A percentile compares a stretch with the other conserved stretches of the same genome.
These are phyloP conservation scores for Leptonema lineaticorne DNA, from an alignment of 1,140 invertebrate species.

Conservation along the genomic window DNA sequence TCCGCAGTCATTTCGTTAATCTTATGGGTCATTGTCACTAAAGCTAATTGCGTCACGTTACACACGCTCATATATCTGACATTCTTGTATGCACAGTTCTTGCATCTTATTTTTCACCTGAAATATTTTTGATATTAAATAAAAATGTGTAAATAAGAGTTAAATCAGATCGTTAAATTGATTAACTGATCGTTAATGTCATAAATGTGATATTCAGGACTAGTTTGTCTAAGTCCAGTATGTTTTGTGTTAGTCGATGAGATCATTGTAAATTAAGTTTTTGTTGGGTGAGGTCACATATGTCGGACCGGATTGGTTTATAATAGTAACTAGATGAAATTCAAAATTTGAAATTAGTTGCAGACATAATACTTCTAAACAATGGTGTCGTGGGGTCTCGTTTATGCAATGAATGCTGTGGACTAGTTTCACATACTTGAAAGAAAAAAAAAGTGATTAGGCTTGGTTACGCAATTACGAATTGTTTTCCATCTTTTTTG, in stretches of 20 bases:
- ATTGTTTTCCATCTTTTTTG: background rate
- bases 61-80: background rate
- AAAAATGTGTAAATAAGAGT: background rate
- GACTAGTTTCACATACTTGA: background rate
- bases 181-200: too few species aligned
- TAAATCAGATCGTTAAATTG: background rate
- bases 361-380: too few species aligned
- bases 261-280: background rate
- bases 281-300: conserved; percentile 7
- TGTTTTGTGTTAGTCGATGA: background rate
- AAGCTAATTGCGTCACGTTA: background rate
- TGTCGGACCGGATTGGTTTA: background rate
- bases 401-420: background rate
- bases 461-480: background rate
- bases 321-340: background rate
- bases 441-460: too few species aligned
- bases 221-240: too few species aligned
- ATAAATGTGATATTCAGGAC: too few species aligned
- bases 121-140: background rate
- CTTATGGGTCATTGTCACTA: background rate
- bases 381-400: background rate
- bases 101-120: background rate
- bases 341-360: conserved; percentile 3
- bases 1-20: background rate
- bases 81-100: background rate